Conservation (phyloP, 53 echinoderm and acorn worm genomes). For the Crossaster papposus region DNA sequence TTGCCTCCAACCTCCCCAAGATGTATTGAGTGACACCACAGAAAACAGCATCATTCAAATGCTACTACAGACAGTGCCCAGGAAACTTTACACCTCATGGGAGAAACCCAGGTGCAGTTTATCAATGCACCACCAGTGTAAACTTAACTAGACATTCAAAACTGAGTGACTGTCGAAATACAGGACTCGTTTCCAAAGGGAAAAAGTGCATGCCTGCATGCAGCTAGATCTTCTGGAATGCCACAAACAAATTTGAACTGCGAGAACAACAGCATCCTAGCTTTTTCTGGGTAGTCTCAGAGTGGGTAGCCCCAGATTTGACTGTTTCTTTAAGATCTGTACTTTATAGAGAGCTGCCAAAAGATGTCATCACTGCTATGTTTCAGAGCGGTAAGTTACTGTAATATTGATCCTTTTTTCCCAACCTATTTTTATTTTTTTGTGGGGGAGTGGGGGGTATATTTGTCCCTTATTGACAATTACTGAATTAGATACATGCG, state of each 20-base stretch:
- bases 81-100: constrained; percentile 4
- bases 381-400: constrained; percentile 43
- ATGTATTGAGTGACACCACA: constrained; percentile 29
- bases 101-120: constrained; percentile 41
- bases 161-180: background rate
- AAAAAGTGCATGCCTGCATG: background rate
- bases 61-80: background rate
- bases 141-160: constrained; percentile 2
- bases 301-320: background rate
- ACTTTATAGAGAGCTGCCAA: background rate
- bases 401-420: background rate
- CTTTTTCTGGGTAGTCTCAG: background rate
- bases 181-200: background rate
- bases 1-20: constrained; percentile 29
- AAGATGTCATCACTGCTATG: constrained; percentile 48
- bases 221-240: background rate
- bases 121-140: constrained; percentile 26
- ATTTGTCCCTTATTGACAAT: too few relatives aligned
- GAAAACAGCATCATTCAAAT: constrained; percentile 9
- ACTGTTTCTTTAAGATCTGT: background rate
- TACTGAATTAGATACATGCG: too few relatives aligned
- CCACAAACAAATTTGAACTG: background rate
- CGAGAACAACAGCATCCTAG: background rate
- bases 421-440: background rate
- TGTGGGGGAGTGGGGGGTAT: background rate